Evolutionary conservation across 2,113 vertebrate genomes (phyloP), one percentile per base, ranked within the genome.

Genomic region (Oenanthe oenanthe): DNA sequence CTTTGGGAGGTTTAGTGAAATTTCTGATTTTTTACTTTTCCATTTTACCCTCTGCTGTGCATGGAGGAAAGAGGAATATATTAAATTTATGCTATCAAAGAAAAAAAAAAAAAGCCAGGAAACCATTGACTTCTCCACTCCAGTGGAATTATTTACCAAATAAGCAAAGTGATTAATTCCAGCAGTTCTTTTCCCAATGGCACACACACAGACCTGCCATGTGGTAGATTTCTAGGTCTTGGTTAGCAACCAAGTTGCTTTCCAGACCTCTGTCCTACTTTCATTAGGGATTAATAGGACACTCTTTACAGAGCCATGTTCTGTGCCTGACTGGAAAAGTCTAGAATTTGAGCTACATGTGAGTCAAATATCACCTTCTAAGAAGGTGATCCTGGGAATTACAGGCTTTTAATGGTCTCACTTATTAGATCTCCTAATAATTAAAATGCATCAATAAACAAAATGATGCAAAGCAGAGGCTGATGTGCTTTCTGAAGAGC

Each of bases 101-200:
- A 0, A 13, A 29, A 34, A 14, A 6, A 43, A 43, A 50, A 45
- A 38, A n/a, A 36, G 5, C 67, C 32, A 80, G 34, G 34, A 92
- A 87, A 77, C 16, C 40, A 57, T 51, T 79, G 45, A 76, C 20
- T 95, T 72, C 62, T 58, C 20, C 40, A 70, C 50, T 76, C 28
- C 47, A 68, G n/a, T 89, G 50, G 67, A 88, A 85, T 95, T 61
- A 76, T 76, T 61, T 90, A 67, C 62, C 6, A 0, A 88, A 75
- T 72, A 81, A 82, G 56, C 34, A 62, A 73, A 91, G 53, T 42
- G 78, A 95, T 94, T 88, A 85, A 95, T 79, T 85, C 78, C 90
- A 96, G 90, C 90, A 93, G 85, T 25, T 85, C 45, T 47, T 20
- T 71, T 95, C 90, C 92, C 90, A 91, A 61, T 63, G 48, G 85